A percentile compares a stretch with the other conserved stretches of the same genome.
phyloP scores from a whole-genome alignment of 2,113 vertebrate genomes.

The Brienomyrus brachyistius region DNA sequence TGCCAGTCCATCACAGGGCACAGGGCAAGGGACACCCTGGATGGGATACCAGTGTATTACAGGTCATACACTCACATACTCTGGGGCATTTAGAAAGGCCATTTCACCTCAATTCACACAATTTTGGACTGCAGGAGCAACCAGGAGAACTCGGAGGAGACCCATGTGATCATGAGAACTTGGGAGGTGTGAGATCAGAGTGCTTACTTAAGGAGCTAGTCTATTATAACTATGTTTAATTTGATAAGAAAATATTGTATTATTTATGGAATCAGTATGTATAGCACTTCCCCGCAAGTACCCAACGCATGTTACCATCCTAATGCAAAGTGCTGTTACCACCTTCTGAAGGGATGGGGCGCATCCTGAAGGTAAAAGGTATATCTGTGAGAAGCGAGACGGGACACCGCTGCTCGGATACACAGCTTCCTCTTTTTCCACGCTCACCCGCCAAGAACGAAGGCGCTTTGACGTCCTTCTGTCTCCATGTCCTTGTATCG shows the following conservation, averaged over 20 bases:
- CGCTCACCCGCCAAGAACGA: not conserved
- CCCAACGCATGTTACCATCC: not conserved
- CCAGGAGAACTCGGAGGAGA: not conserved
- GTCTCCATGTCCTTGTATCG: not conserved
- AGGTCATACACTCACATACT: not conserved
- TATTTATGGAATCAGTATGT: not conserved
- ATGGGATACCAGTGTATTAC: no score
- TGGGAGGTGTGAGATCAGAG: not conserved
- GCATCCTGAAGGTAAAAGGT: not conserved
- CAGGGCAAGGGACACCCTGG: no score
- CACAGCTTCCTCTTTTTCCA: not conserved
- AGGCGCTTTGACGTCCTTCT: not conserved
- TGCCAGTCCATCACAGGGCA: no score
- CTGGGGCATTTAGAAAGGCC: not conserved
- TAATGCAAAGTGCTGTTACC: not conserved
- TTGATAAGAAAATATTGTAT: not conserved
- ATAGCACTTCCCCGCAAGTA: not conserved
- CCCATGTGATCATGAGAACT: not conserved
- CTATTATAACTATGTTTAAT: not conserved
- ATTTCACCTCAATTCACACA: not conserved
- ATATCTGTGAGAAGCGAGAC: not conserved
- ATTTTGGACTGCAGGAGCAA: not conserved
- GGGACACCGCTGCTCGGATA: not conserved
- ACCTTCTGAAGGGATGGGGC: not conserved
- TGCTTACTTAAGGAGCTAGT: not conserved